A percentile compares a stretch with the other conserved stretches of the same genome.
Evolutionary conservation across 2,888 invertebrate genomes (phyloP).

Genomic region (Lissonota sp.): DNA sequence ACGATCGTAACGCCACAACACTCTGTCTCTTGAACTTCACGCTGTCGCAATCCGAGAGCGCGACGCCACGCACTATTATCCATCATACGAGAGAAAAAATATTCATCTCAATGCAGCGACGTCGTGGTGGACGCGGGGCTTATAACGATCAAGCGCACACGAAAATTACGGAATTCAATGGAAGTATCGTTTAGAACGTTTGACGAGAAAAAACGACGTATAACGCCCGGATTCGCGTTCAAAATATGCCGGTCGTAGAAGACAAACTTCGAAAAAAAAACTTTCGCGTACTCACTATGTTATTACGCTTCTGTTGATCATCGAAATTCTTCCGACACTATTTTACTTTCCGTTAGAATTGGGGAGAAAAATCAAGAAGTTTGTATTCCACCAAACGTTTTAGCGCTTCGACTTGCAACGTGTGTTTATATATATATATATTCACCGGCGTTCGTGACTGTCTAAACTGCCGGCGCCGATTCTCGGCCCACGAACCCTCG

Average conservation of each 20-base stretch:
- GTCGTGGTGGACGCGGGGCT: background rate
- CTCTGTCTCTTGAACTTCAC: constrained; percentile 60
- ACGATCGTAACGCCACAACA: constrained; percentile 49
- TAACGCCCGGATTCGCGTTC: no score
- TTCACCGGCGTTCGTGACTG: constrained; percentile 35
- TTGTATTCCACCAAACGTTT: no score
- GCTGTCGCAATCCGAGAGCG: constrained; percentile 60
- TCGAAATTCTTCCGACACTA: background rate
- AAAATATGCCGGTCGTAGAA: no score
- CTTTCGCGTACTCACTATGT: background rate
- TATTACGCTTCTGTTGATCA: background rate
- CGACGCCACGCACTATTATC: constrained; percentile 58
- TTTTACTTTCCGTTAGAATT: background rate
- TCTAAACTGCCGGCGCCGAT: constrained; percentile 36
- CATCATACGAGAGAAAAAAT: constrained; percentile 55
- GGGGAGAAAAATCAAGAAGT: background rate
- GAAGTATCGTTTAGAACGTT: no score
- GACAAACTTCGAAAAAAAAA: background rate
- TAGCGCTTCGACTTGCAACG: no score
- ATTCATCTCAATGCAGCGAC: background rate
- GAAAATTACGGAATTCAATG: no score
- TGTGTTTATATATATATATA: constrained; percentile 1
- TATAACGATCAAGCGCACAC: no score
- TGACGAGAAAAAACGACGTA: no score
- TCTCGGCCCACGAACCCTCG: constrained; percentile 3